phyloP scores from a whole-genome alignment of 2,113 vertebrate genomes.

The Dasyurus viverrinus region DNA sequence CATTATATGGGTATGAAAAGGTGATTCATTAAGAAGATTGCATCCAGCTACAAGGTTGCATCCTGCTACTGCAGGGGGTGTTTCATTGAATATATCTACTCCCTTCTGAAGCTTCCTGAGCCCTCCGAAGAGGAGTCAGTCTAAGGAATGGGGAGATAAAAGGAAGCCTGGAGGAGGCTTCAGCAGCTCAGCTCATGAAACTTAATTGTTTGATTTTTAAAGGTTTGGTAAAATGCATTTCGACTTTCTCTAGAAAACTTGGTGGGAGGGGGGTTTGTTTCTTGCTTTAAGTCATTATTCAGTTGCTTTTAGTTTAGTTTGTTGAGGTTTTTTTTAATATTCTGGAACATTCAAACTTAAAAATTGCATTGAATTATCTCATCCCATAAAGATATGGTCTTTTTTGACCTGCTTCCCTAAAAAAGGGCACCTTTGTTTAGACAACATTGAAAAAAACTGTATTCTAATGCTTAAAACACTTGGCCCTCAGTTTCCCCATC shows the following conservation, averaged over 20 bases:
- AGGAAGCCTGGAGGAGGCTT: not conserved
- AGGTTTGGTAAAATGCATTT: conserved; percentile 16
- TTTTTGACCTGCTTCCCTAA: not conserved
- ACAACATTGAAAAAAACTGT: not conserved
- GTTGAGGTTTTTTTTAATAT: not conserved
- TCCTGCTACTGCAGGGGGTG: not conserved
- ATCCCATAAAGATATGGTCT: conserved; percentile 4
- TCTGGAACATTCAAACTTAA: conserved; percentile 37
- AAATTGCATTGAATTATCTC: conserved; percentile 1
- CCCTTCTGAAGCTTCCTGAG: conserved; percentile 18
- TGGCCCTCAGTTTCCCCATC: not conserved
- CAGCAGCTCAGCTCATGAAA: not conserved
- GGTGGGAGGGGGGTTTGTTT: not conserved
- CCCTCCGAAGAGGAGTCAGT: conserved; percentile 45
- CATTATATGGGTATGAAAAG: conserved; percentile 4
- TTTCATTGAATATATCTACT: conserved; percentile 39
- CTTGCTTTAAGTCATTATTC: conserved; percentile 15
- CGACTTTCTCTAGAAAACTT: conserved; percentile 24
- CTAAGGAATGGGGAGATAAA: conserved; percentile 27
- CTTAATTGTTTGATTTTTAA: conserved; percentile 10
- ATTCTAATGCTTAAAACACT: conserved; percentile 5
- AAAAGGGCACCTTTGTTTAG: not conserved
- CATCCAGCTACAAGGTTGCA: not conserved
- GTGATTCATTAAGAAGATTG: conserved; percentile 1
- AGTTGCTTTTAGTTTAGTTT: conserved; percentile 13